A percentile compares a stretch with the other conserved stretches of the same genome.
Conservation (phyloP, 2,888 invertebrate genomes). For the Acholoe squamosa region DNA sequence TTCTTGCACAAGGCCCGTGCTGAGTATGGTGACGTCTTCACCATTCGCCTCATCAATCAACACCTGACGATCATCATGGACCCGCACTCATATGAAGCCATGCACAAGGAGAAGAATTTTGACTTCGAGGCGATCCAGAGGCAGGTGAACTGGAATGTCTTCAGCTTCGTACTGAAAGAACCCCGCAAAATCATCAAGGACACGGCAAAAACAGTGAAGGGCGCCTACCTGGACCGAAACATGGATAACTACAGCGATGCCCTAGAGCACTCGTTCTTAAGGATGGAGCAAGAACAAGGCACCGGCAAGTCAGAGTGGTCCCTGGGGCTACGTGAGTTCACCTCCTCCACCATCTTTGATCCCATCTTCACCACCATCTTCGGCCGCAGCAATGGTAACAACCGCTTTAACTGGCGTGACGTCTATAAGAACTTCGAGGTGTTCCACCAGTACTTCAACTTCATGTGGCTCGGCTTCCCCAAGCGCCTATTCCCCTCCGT, state of each 20-base stretch:
- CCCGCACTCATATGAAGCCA: constrained; percentile 80
- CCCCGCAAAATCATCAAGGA: constrained; percentile 82
- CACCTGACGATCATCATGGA: constrained; percentile 81
- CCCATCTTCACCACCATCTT: constrained; percentile 83
- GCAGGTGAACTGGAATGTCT: constrained; percentile 83
- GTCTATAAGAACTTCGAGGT: constrained; percentile 81
- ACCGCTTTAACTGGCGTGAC: constrained; percentile 77
- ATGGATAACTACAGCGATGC: constrained; percentile 78
- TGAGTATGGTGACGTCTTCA: constrained; percentile 81
- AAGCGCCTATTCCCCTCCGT: constrained; percentile 80
- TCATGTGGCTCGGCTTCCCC: constrained; percentile 82
- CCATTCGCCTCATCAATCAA: constrained; percentile 82
- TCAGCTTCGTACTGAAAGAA: constrained; percentile 81
- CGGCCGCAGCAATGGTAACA: constrained; percentile 72
- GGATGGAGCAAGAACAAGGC: not conserved
- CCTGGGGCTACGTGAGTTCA: constrained; percentile 76
- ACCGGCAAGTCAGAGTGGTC: constrained; percentile 73
- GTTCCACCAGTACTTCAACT: constrained; percentile 83
- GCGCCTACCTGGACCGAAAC: constrained; percentile 75
- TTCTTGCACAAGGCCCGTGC: constrained; percentile 79
- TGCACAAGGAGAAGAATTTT: constrained; percentile 81
- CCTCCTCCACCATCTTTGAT: constrained; percentile 81
- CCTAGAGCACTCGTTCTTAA: constrained; percentile 73
- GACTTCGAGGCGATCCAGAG: constrained; percentile 83
- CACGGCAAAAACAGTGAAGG: constrained; percentile 81